Base-by-base conservation (phyloP, 2,888 invertebrate species). In the Rapana venosa region DNA sequence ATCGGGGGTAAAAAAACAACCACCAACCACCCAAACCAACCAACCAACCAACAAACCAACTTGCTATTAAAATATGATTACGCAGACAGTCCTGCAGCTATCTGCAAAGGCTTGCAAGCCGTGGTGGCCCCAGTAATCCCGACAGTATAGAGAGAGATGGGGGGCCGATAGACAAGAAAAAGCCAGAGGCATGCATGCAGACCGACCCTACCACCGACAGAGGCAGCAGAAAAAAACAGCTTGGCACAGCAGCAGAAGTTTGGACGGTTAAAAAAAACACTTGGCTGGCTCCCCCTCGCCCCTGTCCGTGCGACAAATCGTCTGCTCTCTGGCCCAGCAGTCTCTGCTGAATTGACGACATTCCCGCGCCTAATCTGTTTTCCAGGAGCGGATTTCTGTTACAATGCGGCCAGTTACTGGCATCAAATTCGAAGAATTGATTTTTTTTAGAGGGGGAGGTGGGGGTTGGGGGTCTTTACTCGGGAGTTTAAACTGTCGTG, bases 291-390 rank as follows among this genome's bases (percentile, higher is more conserved):
- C 70, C 70, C 26, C n/a, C n/a, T n/a, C n/a, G n/a, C n/a, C n/a
- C n/a, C n/a, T n/a, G n/a, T n/a, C n/a, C 70, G 70, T 22, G 70
- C 70, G 70, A 70, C 70, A 70, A 70, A 70, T 70, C 70, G 26
- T 83, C 61, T 61, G 81, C 81, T 81, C 81, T 88, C 32, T 58
- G 58, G n/a, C n/a, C n/a, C n/a, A n/a, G n/a, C n/a, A 30, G 36
- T 58, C 81, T 84, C 66, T 30, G 77, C 77, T 77, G 77, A 32
- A 77, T 77, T 70, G 70, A 70, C 26, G 70, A 70, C 22, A 17
- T 26, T 70, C 70, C 70, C 6, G n/a, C n/a, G 22, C 70, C 70
- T 70, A 70, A 70, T 70, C 70, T 70, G 70, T 70, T 70, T 22
- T n/a, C 70, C 70, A 22, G 26, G 70, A 70, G 70, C 17, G 70